Evolutionary conservation across 1,140 invertebrate species (phyloP).

Genomic region (Sarcophaga bullata): DNA sequence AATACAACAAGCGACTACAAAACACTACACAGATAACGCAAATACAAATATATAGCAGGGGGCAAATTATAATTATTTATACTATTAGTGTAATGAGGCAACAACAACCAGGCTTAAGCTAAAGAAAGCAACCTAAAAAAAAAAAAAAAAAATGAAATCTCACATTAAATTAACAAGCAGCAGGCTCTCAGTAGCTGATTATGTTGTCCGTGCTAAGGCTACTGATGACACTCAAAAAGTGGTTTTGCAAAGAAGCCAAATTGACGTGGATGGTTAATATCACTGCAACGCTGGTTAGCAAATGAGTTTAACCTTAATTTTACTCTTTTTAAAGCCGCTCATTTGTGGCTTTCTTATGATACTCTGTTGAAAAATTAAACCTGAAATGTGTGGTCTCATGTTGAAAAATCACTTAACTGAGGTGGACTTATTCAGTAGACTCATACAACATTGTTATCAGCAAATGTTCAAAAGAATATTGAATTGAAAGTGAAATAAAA

Average conservation of each 20-base stretch:
- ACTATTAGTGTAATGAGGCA: neutral
- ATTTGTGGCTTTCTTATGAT: neutral
- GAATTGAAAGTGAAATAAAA: constrained; percentile 10
- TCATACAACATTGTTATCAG: neutral
- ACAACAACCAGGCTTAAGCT: neutral
- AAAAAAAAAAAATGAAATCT: neutral
- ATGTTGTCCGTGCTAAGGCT: neutral
- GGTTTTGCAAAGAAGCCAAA: neutral
- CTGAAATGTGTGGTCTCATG: constrained; percentile 4
- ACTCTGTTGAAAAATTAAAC: neutral
- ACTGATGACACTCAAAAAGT: neutral
- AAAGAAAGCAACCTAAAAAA: neutral
- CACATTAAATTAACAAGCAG: constrained; percentile 8
- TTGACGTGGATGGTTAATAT: constrained; percentile 22
- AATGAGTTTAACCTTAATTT: constrained; percentile 35
- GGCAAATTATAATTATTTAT: constrained; percentile 32
- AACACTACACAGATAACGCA: constrained; percentile 33
- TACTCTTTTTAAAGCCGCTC: neutral
- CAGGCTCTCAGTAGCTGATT: neutral
- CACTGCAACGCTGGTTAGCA: neutral
- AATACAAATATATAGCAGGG: constrained; percentile 25
- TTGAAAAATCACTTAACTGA: neutral
- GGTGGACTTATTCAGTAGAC: neutral
- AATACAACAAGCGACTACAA: constrained; percentile 31
- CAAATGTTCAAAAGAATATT: neutral